Evolutionary conservation across 2,797 vertebrate species (phyloP), one percentile per base, ranked within the genome.

Genomic region (Macroramphosus scolopax): DNA sequence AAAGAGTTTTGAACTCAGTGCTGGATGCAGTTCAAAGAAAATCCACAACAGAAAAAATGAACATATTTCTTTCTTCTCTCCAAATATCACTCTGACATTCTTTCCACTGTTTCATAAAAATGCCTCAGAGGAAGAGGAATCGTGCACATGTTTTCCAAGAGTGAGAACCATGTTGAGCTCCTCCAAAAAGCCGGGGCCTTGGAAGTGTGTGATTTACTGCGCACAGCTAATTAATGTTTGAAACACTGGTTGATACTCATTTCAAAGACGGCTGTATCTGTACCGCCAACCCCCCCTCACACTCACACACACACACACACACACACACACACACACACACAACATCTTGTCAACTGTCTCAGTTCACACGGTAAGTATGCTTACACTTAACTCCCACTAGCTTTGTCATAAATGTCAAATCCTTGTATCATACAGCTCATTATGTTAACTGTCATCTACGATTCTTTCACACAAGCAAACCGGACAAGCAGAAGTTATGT

Each of bases 101-200:
- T 88, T 90, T 89, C 88, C 85, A 88, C 82, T 70, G 78, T 87
- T 86, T 85, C 75, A 83, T 85, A 79, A 89, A 83, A 87, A 87
- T 84, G 76, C 85, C 82, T 84, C 65, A 77, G 72, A 85, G 77
- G 75, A 85, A 78, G 72, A 87, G 65, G 64, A 83, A 87, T 72
- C 15, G 71, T 65, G 77, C 62, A 77, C 64, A 55, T 69, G 82
- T 86, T 83, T 79, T 84, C 79, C 81, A 81, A 88, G 58, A 81
- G 69, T 44, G 73, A 83, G 82, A 85, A 78, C 64, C 75, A 72
- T 78, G 75, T 78, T 56, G 70, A 68, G 75, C 66, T 83, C 61
- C 60, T 85, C 75, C 74, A 77, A 83, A 68, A 71, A 62, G 50
- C 61, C 12, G 49, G 55, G 59, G 65, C 66, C 70, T 81, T 76